Evolutionary conservation across 2,888 invertebrate species (phyloP), one percentile per base, ranked within the genome.

Genomic region (Seira ritae): DNA sequence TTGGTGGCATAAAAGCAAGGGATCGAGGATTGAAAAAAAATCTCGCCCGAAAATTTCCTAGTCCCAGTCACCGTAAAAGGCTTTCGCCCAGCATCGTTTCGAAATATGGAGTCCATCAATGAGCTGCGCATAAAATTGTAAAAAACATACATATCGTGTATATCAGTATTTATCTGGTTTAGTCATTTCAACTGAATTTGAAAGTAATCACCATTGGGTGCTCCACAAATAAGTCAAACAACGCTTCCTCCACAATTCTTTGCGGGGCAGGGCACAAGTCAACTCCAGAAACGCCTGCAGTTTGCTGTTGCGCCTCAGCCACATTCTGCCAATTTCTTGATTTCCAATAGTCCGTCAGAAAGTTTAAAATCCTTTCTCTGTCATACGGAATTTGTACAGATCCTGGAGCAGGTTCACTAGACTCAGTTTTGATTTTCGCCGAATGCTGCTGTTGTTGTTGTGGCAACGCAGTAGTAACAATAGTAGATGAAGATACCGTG

Each of bases 31-130:
- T n/a, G n/a, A n/a, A n/a, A n/a, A n/a, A n/a, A n/a, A n/a, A n/a
- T n/a, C n/a, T n/a, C n/a, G n/a, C n/a, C n/a, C n/a, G n/a, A n/a
- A n/a, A n/a, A n/a, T n/a, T n/a, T n/a, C n/a, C n/a, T n/a, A n/a
- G n/a, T n/a, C n/a, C n/a, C n/a, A n/a, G n/a, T n/a, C n/a, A n/a
- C n/a, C 85, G 46, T 85, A 85, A 74, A 85, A 85, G 0, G 85
- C 85, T 55, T 85, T 85, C 4, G 85, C 85, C 81, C 85, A 85
- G 10, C 74, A 69, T 74, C 75, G 31, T 42, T 82, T 81, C 4
- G 78, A 55, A 68, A 85, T 82, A 12, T 66, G 69, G 1, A 78
- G 66, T 19, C 85, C 81, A 71, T 85, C 85, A n/a, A 85, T 82
- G 6, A 78, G 31, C 84, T 84, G 19, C n/a, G n/a, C n/a, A n/a